Evolutionary conservation across 2,113 vertebrate species (phyloP).

Genomic region (Amblyopsis rosae): DNA sequence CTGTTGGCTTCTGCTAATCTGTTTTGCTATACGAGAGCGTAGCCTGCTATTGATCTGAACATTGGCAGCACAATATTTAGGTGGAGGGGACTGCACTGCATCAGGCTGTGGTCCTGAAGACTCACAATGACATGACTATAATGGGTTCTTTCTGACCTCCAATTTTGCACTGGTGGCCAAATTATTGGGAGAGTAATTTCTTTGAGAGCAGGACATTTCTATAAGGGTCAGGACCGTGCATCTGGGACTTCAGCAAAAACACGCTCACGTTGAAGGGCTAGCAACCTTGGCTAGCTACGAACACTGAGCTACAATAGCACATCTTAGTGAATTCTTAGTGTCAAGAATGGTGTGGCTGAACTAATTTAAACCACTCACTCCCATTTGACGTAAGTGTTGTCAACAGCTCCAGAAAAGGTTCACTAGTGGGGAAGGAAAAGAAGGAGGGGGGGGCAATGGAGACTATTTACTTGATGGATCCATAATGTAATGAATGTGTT

Average conservation of each 20-base stretch:
- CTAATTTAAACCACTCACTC: not conserved
- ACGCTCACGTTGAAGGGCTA: too few species aligned
- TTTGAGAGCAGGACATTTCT: not conserved
- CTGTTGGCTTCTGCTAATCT: conserved; percentile 21
- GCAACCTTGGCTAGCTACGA: too few species aligned
- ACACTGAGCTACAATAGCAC: too few species aligned
- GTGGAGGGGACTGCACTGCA: not conserved
- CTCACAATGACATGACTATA: not conserved
- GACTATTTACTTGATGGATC: not conserved
- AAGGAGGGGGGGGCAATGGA: not conserved
- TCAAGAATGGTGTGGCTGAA: not conserved
- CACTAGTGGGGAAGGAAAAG: not conserved
- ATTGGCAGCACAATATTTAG: not conserved
- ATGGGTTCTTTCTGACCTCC: too few species aligned
- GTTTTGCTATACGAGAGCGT: not conserved
- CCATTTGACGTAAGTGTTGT: conserved; percentile 6
- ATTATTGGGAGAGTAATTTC: not conserved
- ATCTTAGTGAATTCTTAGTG: too few species aligned
- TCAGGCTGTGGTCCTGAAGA: not conserved
- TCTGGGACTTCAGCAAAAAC: too few species aligned
- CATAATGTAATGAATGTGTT: conserved; percentile 4
- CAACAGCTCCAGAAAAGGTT: not conserved
- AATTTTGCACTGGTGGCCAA: too few species aligned
- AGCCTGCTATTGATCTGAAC: conserved; percentile 8
- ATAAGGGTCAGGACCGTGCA: too few species aligned